Base-by-base conservation (phyloP, 2,888 invertebrate species). In the Ormyrus rosae region DNA sequence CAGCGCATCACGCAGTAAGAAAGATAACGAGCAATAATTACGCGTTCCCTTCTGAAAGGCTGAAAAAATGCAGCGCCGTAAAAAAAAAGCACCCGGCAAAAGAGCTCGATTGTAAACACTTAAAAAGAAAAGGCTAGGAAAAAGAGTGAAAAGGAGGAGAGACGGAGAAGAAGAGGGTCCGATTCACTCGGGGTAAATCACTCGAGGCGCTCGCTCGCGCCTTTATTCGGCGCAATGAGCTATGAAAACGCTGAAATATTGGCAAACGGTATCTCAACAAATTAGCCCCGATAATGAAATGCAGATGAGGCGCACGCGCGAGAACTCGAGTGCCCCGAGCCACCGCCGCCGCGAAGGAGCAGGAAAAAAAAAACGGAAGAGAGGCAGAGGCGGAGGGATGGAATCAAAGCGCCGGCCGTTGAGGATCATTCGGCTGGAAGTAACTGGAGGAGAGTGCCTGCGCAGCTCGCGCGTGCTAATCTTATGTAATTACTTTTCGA, bases 261-360 rank as follows among this genome's bases (percentile, higher is more conserved):
- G 90, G 89, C 89, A 90, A 90, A 88, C 90, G 88, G 89, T 90
- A 90, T 90, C 90, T 90, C 90, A 88, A 89, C 90, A 90, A 90
- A 90, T 90, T 90, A 90, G 90, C 88, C 34, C 83, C 89, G 87
- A 86, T 51, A 73, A 86, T 88, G 89, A 89, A 89, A 89, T 88
- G 89, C 88, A 88, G 89, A 89, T 87, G 86, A 86, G 82, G 69
- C 81, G 45, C 69, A 13, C 46, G 56, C 81, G 45, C 69, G 45
- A 19, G 56, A 46, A 45, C 64, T 51, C 7, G 48, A 68, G 60
- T 58, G 48, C 56, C 19, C 34, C 6, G 48, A 68, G 48, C 56
- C 19, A 55, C 34, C 1, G 34, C 34, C 34, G 48, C 34, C 55
- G n/a, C 34, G 13, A 51, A 48, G 53, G 53, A 51, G 4, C 60